Conservation (phyloP, 2,797 vertebrate genomes). For the Mastacembelus armatus region DNA sequence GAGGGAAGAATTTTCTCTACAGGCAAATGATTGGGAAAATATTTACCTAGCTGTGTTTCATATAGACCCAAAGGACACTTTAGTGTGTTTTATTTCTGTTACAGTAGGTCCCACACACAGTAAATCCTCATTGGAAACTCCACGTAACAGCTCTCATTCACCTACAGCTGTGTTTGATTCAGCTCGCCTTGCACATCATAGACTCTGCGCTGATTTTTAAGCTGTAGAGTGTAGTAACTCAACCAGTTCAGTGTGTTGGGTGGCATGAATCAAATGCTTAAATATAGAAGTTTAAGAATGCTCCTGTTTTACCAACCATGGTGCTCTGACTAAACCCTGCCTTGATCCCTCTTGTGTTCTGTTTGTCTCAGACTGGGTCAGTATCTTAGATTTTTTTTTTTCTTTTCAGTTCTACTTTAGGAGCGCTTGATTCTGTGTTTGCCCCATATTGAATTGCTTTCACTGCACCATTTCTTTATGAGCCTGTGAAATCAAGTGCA, state of each 20-base stretch:
- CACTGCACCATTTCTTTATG: slow-evolving; percentile 59
- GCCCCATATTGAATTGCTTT: slow-evolving; percentile 57
- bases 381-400: slow-evolving; percentile 49
- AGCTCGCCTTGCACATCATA: slow-evolving; percentile 44
- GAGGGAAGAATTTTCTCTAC: slow-evolving; percentile 23
- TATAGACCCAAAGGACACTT: slow-evolving; percentile 23
- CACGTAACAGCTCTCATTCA: slow-evolving; percentile 69
- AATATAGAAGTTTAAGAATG: slow-evolving; percentile 53
- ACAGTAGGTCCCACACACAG: slow-evolving; percentile 28
- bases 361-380: slow-evolving; percentile 70
- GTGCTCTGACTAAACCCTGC: slow-evolving; percentile 71
- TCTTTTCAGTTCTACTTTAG: slow-evolving; percentile 74
- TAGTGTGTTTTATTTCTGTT: slow-evolving; percentile 48
- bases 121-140: slow-evolving; percentile 41
- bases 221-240: slow-evolving; percentile 23
- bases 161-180: slow-evolving; percentile 66
- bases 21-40: slow-evolving; percentile 47
- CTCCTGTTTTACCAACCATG: slow-evolving; percentile 56
- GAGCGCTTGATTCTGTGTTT: slow-evolving; percentile 76
- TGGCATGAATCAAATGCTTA: slow-evolving; percentile 66
- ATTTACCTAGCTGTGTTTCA: slow-evolving; percentile 46
- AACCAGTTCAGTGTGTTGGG: slow-evolving; percentile 30
- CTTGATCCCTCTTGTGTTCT: slow-evolving; percentile 75
- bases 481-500: slow-evolving; percentile 75
- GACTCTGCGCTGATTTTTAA: slow-evolving; percentile 26